These are phyloP conservation scores for Coilia nasus DNA, from an alignment of 2,797 vertebrate genomes.

Conservation along the genomic window DNA sequence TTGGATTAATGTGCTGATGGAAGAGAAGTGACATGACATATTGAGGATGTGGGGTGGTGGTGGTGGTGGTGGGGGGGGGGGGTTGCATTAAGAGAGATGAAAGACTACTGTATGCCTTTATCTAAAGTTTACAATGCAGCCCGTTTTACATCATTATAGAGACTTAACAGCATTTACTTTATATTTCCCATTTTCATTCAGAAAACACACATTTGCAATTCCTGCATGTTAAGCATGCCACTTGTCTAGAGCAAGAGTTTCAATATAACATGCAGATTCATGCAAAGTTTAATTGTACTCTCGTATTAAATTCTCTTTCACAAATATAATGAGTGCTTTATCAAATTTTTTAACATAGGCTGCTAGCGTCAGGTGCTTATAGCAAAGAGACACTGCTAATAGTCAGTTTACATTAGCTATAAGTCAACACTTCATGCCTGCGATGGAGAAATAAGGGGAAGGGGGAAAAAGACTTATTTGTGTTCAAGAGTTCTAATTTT, in stretches of 20 bases:
- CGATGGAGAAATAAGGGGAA: not conserved
- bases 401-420: not conserved
- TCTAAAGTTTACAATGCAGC: not conserved
- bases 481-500: not conserved
- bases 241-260: not conserved
- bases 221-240: not conserved
- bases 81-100: not conserved
- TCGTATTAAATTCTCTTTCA: not conserved
- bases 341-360: not conserved
- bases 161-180: not conserved
- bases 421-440: not conserved
- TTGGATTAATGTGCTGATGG: not conserved
- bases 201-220: not conserved
- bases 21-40: not conserved
- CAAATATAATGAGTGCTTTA: not conserved
- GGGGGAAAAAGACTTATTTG: not conserved
- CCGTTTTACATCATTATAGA: not conserved
- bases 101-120: not conserved
- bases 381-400: not conserved
- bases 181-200: not conserved
- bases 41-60: not conserved
- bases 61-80: too few species aligned
- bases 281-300: not conserved
- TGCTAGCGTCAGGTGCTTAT: not conserved
- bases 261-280: not conserved